A percentile compares a stretch with the other conserved stretches of the same genome.
These are phyloP conservation scores for Tinea semifulvella DNA, from an alignment of 2,888 invertebrate species.

Conservation along the genomic window DNA sequence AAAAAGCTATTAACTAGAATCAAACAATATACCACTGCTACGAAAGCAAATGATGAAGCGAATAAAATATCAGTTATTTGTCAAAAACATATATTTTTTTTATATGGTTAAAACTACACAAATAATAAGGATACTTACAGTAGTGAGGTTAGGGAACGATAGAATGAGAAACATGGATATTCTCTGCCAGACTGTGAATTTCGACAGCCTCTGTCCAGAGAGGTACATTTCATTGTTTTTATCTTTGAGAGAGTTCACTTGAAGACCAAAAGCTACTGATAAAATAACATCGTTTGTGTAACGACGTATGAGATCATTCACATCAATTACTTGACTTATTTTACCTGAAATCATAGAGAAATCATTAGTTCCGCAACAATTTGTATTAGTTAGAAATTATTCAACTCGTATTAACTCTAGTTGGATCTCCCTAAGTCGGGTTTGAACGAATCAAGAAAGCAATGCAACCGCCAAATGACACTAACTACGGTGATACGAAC, in stretches of 20 bases:
- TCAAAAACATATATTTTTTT: no score
- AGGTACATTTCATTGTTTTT: conserved; percentile 61
- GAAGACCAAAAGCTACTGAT: conserved; percentile 63
- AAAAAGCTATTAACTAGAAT: not conserved
- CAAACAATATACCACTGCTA: no score
- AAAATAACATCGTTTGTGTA: conserved; percentile 70
- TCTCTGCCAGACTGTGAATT: conserved; percentile 27
- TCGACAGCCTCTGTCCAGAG: conserved; percentile 31
- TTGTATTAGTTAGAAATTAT: no score
- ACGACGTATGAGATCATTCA: conserved; percentile 54
- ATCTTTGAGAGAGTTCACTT: conserved; percentile 61
- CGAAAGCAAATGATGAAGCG: no score
- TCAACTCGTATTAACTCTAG: no score
- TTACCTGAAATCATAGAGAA: conserved; percentile 12
- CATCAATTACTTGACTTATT: conserved; percentile 34
- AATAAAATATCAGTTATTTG: no score
- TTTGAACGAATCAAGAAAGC: no score
- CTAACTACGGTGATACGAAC: no score
- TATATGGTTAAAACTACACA: no score
- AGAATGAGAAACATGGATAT: conserved; percentile 24
- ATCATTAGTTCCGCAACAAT: not conserved
- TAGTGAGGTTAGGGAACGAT: conserved; percentile 27
- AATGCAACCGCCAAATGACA: no score
- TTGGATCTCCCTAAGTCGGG: no score
- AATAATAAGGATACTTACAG: conserved; percentile 26